phyloP scores from a whole-genome alignment of 1,140 invertebrate genomes.

The Leptinotarsa defecta region DNA sequence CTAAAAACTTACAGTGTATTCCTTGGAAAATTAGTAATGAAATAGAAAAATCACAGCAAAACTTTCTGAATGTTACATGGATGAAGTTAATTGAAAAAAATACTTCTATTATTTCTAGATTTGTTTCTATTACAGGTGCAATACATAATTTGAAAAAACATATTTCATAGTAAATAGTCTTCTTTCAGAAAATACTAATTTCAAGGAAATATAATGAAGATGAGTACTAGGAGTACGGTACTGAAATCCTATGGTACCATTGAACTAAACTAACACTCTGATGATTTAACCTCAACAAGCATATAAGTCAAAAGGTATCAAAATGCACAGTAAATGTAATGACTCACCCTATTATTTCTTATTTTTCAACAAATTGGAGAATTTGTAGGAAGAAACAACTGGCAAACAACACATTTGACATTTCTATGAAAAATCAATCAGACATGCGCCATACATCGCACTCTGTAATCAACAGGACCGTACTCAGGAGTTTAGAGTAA shows the following conservation, averaged over 20 bases:
- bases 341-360: constrained; percentile 32
- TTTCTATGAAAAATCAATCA: constrained; percentile 38
- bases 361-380: constrained; percentile 23
- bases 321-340: not conserved
- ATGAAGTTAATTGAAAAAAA: too few relatives aligned
- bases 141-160: too few relatives aligned
- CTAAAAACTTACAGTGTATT: not conserved
- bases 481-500: not conserved
- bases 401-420: constrained; percentile 37
- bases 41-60: too few relatives aligned
- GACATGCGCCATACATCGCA: constrained; percentile 26
- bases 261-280: too few relatives aligned
- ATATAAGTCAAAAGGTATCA: not conserved
- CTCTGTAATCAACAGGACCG: constrained; percentile 25
- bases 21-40: not conserved
- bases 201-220: too few relatives aligned
- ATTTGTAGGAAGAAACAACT: constrained; percentile 20
- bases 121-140: too few relatives aligned
- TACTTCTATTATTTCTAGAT: too few relatives aligned
- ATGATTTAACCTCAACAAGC: too few relatives aligned
- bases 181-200: too few relatives aligned
- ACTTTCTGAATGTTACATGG: too few relatives aligned
- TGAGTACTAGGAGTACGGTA: not conserved
- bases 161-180: too few relatives aligned
- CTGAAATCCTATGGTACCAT: not conserved